Evolutionary conservation across 2,888 invertebrate genomes (phyloP).

Genomic region (Barypeithes pellucidus): DNA sequence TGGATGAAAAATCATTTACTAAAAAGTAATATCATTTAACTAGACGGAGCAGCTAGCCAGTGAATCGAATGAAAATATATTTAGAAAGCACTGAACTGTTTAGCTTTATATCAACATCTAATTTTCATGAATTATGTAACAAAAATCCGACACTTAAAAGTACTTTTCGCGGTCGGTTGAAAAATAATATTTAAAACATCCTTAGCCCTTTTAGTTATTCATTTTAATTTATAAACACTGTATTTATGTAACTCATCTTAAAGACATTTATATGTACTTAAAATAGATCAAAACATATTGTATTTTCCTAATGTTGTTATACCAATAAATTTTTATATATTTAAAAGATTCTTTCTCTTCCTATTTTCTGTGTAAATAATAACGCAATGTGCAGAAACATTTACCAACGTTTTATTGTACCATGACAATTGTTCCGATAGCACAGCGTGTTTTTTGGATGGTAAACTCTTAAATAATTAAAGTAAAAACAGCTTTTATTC

Average conservation of each 20-base stretch:
- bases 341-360: too few relatives aligned
- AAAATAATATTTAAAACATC: constrained; percentile 17
- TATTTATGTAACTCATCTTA: constrained; percentile 63
- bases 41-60: constrained; percentile 24
- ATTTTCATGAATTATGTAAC: neutral
- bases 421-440: too few relatives aligned
- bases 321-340: constrained; percentile 65
- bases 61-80: neutral
- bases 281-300: constrained; percentile 62
- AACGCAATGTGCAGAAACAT: too few relatives aligned
- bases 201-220: constrained; percentile 34
- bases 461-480: too few relatives aligned
- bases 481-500: too few relatives aligned
- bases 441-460: too few relatives aligned
- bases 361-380: too few relatives aligned
- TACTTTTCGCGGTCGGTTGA: neutral
- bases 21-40: neutral
- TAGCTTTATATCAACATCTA: neutral
- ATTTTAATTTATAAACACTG: constrained; percentile 61
- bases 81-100: constrained; percentile 2
- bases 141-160: neutral
- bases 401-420: too few relatives aligned
- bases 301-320: constrained; percentile 67
- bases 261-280: constrained; percentile 58
- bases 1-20: neutral